These are phyloP conservation scores for Platycercus adscitus DNA, from an alignment of 2,113 vertebrate genomes.

Conservation along the genomic window DNA sequence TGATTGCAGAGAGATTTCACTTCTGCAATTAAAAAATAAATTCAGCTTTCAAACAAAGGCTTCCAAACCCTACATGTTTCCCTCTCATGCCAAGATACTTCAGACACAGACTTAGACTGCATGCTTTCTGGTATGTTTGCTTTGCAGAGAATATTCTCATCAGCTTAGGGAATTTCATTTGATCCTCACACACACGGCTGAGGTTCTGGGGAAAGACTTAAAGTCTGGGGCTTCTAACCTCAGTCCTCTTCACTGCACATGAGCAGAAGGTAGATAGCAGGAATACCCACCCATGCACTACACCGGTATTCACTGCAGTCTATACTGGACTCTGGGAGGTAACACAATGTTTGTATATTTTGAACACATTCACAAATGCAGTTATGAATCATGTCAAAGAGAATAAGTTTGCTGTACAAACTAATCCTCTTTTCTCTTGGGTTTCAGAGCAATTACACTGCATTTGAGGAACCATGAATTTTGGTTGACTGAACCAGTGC, in stretches of 20 bases:
- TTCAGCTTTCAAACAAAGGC: background rate
- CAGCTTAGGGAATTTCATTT: background rate
- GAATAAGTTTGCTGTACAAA: background rate
- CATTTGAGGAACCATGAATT: background rate
- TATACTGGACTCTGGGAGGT: accelerated
- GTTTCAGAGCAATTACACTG: background rate
- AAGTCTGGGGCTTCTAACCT: background rate
- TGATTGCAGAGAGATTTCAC: background rate
- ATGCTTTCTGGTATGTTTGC: background rate
- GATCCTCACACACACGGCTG: accelerated
- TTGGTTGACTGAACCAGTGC: background rate
- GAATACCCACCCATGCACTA: accelerated
- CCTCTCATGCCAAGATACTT: background rate
- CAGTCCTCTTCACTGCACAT: accelerated
- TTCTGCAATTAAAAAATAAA: background rate
- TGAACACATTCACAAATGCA: background rate
- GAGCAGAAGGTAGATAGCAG: background rate
- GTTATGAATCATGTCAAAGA: background rate
- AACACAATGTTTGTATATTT: background rate
- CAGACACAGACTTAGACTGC: background rate
- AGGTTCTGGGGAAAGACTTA: background rate
- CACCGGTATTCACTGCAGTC: background rate
- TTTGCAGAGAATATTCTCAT: background rate
- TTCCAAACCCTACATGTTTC: background rate
- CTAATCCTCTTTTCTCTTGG: background rate